Evolutionary conservation across 1,140 invertebrate species (phyloP), one percentile per base, ranked within the genome.

Genomic region (Aphelinus atriplicis): DNA sequence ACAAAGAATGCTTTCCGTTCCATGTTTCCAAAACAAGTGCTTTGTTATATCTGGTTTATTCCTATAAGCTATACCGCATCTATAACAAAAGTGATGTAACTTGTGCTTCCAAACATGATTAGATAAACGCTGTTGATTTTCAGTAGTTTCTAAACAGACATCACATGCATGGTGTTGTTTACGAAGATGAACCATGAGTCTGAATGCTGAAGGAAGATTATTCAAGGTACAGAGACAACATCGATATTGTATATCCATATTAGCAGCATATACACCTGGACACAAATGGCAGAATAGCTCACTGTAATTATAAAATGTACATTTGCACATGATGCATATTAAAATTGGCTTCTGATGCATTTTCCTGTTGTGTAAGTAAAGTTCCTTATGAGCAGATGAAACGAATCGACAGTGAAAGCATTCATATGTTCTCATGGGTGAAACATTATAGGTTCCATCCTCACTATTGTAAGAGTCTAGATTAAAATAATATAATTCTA

Each of bases 91-190:
- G 86, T 96, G 94, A 85, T 95, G 90, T 48, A 96, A 84, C 84
- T 95, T 96, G 83, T 96, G 95, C 83, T 96, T 96, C 93, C 94
- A 95, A 53, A 96, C 93, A 82, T 96, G 95, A 77, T 93, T 93
- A 5, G 94, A 95, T 1, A 96, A 85, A 79, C 92, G 90, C 73
- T 92, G 91, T 81, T 95, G 94, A 84, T 92, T 93, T 65, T 91
- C 90, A 73, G 94, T 94, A 65, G 91, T 90, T 84, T 95, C 94
- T 72, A 96, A 86, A 84, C 95, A 96, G 3, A 95, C 93, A 86
- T 96, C 94, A 87, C 95, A 96, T 2, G 92, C 91, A 83, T 94
- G 92, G 84, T 96, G 95, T 71, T 91, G 89, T 82, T 95, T 95
- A 50, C 95, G 83, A 73, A 96, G 83, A 86, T 96, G 95, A 47